Evolutionary conservation across 2,797 vertebrate species (phyloP).

Genomic region (Enteromius treurensis): DNA sequence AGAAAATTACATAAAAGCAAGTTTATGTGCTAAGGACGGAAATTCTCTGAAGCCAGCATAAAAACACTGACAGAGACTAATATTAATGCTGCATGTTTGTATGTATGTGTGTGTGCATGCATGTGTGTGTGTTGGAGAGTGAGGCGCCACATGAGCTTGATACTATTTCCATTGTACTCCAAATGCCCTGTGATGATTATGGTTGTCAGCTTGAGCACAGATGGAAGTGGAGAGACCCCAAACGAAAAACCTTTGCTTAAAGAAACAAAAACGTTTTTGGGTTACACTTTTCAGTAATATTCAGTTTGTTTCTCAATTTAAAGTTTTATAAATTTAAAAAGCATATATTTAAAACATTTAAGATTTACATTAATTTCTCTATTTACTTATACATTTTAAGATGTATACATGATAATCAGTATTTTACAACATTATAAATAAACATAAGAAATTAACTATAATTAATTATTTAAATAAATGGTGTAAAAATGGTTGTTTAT

Average conservation of each 20-base stretch:
- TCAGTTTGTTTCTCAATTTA: not conserved
- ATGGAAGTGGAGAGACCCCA: slow-evolving; percentile 24
- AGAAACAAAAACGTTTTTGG: not conserved
- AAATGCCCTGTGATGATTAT: slow-evolving; percentile 37
- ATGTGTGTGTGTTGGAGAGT: slow-evolving; percentile 28
- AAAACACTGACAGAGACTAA: slow-evolving; percentile 4
- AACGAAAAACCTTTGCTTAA: slow-evolving; percentile 18
- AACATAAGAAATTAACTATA: not conserved
- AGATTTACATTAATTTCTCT: too few relatives aligned
- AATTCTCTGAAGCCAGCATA: slow-evolving; percentile 26
- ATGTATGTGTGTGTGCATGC: slow-evolving; percentile 8
- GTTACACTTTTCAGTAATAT: not conserved
- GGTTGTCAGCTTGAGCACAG: slow-evolving; percentile 43
- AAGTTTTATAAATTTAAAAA: not conserved
- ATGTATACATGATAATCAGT: too few relatives aligned
- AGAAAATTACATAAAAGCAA: slow-evolving; percentile 39
- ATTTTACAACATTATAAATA: too few relatives aligned
- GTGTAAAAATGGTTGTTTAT: not conserved
- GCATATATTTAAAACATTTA: too few relatives aligned
- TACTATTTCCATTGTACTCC: slow-evolving; percentile 42
- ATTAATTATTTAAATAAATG: not conserved
- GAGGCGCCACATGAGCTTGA: slow-evolving; percentile 11
- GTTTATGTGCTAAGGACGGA: slow-evolving; percentile 14
- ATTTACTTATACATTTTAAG: too few relatives aligned
- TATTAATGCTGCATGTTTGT: slow-evolving; percentile 24